Base-by-base conservation (phyloP, 2,113 vertebrate genomes). In the Ciconia maguari region DNA sequence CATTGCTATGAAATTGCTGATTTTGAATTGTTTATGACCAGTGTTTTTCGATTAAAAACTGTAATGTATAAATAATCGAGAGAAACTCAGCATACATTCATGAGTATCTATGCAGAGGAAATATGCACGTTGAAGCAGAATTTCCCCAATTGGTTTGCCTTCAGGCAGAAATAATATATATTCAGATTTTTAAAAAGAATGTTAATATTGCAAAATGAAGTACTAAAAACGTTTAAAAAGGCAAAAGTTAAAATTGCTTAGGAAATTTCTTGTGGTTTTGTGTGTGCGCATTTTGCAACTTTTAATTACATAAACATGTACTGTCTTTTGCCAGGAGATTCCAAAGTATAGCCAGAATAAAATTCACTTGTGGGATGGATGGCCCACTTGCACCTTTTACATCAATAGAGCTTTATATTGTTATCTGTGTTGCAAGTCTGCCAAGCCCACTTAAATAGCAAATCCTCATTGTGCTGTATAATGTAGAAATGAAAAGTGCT, bases 141-240 rank as follows among this genome's bases (percentile, higher is more conserved):
- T 90, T 92, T 93, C 79, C 86, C 79, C 76, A 86, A 66, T 18
- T 92, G 75, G 48, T 94, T 95, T 95, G 90, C 76, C 92, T 90
- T 91, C 32, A 68, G 89, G 88, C 90, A 92, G 80, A 95, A 95
- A 86, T 93, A 36, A 93, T 93, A 86, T 86, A 77, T 86, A 93
- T 94, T 86, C 88, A 90, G 46, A 85, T 82, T 13, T 13, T 25
- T 14, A 83, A 62, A 65, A 55, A 66, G 38, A 20, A 69, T 78
- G 78, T 87, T 95, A 96, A 89, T 96, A 87, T 65, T 91, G 52
- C 70, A 84, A 96, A 95, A 86, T 91, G 65, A 93, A 91, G 44
- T 60, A 83, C 57, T 87, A 82, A 94, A 91, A 91, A 96, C 65
- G 70, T 84, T 78, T 87, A 32, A 87, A 93, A 91, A 88, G 21